A percentile compares a stretch with the other conserved stretches of the same genome.
phyloP scores from a whole-genome alignment of 2,888 invertebrate genomes.

The Diplolepis rosae region DNA sequence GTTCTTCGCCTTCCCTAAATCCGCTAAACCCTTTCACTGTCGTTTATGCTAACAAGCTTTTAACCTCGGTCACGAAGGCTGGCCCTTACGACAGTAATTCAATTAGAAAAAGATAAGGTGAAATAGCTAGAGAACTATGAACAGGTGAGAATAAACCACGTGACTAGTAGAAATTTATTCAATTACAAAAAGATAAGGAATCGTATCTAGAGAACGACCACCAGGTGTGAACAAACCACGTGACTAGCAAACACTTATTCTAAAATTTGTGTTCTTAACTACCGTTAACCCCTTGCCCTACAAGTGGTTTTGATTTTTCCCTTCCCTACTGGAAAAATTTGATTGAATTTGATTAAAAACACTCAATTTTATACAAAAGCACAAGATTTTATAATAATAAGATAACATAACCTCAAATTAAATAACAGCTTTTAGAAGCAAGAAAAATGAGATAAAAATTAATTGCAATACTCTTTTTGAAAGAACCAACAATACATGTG shows the following conservation, averaged over 20 bases:
- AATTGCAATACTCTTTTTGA: too few species aligned
- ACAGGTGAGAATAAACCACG: slow-evolving; percentile 13
- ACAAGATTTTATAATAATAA: too few species aligned
- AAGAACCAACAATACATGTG: too few species aligned
- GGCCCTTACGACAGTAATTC: slow-evolving; percentile 27
- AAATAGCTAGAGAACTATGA: neutral
- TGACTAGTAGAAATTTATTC: slow-evolving; percentile 4
- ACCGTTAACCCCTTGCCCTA: too few species aligned
- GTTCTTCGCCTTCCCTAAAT: neutral
- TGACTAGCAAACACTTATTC: slow-evolving; percentile 8
- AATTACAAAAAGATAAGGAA: slow-evolving; percentile 24
- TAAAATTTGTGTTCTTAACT: neutral
- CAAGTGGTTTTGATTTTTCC: too few species aligned
- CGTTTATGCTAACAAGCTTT: slow-evolving; percentile 32
- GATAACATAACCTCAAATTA: too few species aligned
- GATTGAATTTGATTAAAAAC: too few species aligned
- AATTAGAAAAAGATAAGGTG: slow-evolving; percentile 23
- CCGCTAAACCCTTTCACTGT: neutral
- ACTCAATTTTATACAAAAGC: too few species aligned
- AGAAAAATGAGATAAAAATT: too few species aligned
- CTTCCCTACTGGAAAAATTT: too few species aligned
- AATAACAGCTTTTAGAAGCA: too few species aligned
- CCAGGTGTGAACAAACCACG: slow-evolving; percentile 11
- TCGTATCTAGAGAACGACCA: neutral
- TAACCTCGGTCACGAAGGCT: slow-evolving; percentile 25